Base-by-base conservation (phyloP, 1,140 invertebrate species). In the Caligus rogercresseyi region DNA sequence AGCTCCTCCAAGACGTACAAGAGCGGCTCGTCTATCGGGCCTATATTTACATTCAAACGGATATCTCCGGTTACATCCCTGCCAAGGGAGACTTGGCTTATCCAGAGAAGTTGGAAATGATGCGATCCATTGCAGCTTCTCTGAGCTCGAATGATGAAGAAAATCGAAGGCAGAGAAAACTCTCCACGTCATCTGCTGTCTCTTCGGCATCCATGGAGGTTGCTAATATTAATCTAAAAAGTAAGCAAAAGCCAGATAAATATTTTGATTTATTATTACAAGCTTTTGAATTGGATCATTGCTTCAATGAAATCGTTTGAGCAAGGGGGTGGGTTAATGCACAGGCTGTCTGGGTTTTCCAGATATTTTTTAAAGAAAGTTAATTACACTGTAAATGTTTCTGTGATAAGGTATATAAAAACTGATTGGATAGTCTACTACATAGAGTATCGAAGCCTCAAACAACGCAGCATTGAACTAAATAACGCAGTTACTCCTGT, bases 31-130 rank as follows among this genome's bases (percentile, higher is more conserved):
- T 98, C 7, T 98, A 96, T 72, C 78, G 94, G 54, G 88, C 91
- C 1, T 87, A 96, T 76, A 81, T 97, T 59, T 98, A 95, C 72
- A 80, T 98, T 53, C 81, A 87, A 62, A 83, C 85, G 1, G 94
- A 98, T 74, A 90, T 98, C 67, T 74, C 87, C 24, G 68, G 66
- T 53, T 81, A 78, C 68, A 70, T 84, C 66, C 88, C 94, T 11
- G 90, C 89, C 15, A 80, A 86, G 15, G 94, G 94, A 0, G 95
- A 99, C 76, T 76, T 99, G 52, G 91, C 91, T 0, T 98, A 98
- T 77, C 95, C 95, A 0, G 87, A 96, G 69, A 95, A 97, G 73
- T 75, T 98, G 18, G 81, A 90, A 72, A 95, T 97, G 87, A 98
- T 98, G 91, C 86, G 91, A 68, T 79, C 66, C 68, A 21, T 74